Percentiles rank a stretch among this genome's conserved stretches.
phyloP scores from a whole-genome alignment of 2,113 vertebrate species.

The Malurus melanocephalus region DNA sequence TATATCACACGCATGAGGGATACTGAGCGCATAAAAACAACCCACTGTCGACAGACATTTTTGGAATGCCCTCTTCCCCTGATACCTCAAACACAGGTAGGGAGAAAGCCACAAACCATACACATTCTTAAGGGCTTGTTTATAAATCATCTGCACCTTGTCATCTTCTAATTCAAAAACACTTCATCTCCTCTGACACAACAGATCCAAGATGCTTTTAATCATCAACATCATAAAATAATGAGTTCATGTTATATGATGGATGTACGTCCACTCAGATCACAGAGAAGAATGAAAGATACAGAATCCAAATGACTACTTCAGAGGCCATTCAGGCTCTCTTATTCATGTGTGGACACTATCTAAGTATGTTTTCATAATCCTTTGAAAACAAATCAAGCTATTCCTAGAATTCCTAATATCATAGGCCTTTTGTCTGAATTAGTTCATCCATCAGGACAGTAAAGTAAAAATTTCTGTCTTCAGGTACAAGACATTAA shows the following conservation, averaged over 20 bases:
- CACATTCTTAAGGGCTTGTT: neutral
- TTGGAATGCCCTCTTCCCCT: neutral
- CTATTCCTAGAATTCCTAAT: neutral
- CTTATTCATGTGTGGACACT: neutral
- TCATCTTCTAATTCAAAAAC: neutral
- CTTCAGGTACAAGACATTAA: neutral
- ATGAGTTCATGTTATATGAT: neutral
- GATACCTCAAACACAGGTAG: fast-evolving
- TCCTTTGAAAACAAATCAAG: neutral
- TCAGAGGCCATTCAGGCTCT: neutral
- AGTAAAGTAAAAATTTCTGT: neutral
- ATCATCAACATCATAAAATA: neutral
- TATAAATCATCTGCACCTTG: neutral
- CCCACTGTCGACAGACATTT: neutral
- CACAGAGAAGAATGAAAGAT: neutral
- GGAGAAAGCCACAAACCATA: neutral
- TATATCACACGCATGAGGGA: neutral
- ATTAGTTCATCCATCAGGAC: neutral
- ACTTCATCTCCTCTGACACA: neutral
- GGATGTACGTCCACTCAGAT: neutral
- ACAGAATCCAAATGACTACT: neutral
- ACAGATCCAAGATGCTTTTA: neutral
- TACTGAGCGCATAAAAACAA: neutral
- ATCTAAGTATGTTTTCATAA: neutral
- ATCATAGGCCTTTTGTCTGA: neutral